A percentile compares a stretch with the other conserved stretches of the same genome.
These are phyloP conservation scores for Ericerus pela DNA, from an alignment of 1,140 invertebrate species.

Conservation along the genomic window DNA sequence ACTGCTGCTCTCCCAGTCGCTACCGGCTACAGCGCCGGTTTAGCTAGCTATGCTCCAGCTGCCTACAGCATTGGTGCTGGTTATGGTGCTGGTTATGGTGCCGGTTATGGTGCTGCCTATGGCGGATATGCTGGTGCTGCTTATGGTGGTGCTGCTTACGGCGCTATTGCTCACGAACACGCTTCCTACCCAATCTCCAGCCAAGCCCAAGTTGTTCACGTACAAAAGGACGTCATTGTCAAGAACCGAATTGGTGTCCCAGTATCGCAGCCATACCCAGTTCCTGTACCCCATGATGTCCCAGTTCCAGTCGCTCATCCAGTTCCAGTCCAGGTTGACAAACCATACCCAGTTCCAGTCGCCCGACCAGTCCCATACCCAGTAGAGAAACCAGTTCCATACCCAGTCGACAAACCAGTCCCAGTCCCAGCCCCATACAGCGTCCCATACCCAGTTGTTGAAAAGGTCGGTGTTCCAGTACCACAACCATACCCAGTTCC, in stretches of 20 bases:
- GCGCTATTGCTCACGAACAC: not conserved
- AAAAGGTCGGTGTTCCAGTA: slow-evolving; percentile 15
- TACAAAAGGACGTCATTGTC: slow-evolving; percentile 11
- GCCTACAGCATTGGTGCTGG: not conserved
- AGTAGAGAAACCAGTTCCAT: slow-evolving; percentile 16
- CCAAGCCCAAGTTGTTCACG: slow-evolving; percentile 1
- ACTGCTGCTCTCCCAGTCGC: not conserved
- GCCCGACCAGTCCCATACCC: slow-evolving; percentile 14
- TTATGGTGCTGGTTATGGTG: not conserved
- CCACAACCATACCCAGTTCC: slow-evolving; percentile 15
- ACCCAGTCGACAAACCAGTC: slow-evolving; percentile 10
- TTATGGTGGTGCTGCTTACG: not conserved
- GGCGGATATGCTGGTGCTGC: not conserved
- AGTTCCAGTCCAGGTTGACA: slow-evolving; percentile 15
- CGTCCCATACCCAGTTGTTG: slow-evolving; percentile 12
- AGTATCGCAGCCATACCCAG: slow-evolving; percentile 15
- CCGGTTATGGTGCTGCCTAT: not conserved
- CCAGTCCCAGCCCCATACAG: slow-evolving; percentile 5
- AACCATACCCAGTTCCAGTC: slow-evolving; percentile 14
- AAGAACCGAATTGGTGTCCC: slow-evolving; percentile 14
- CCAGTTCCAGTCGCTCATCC: slow-evolving; percentile 17
- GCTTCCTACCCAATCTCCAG: not conserved
- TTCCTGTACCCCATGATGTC: slow-evolving; percentile 6
- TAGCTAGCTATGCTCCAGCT: not conserved
- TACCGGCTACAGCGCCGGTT: not conserved